Evolutionary conservation across 1,140 invertebrate genomes (phyloP), one percentile per base, ranked within the genome.

Genomic region (Octopus bimaculoides): DNA sequence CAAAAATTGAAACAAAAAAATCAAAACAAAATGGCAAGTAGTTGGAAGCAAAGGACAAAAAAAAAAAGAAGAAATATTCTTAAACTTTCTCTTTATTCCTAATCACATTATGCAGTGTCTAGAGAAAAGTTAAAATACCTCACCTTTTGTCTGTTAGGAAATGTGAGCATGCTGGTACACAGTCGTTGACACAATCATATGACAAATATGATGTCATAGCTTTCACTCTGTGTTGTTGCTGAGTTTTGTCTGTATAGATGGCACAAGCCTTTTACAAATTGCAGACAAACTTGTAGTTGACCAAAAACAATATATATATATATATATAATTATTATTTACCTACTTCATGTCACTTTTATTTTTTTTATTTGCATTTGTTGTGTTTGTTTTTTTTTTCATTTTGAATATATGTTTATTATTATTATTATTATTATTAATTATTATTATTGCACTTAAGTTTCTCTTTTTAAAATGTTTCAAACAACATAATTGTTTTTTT

Each of bases 51-150:
- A 41, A 41, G 26, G 26, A 41, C 26, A 41, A 41, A 41, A 41
- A 41, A 41, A 41, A 41, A 41, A 41, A 41, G 3, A 41, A 41
- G 26, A 41, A 41, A 41, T 41, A 41, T 41, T 41, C 26, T 41
- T 41, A 41, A 41, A 41, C 26, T 41, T 41, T 41, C 26, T 41
- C 26, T 41, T 41, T 41, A 41, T 41, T 41, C 26, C 26, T 41
- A 41, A 41, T 41, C 26, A 41, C 26, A 41, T 41, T 41, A 71
- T n/a, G 66, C 66, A 9, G 66, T 71, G 66, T 71, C 66, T 71
- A 71, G 66, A 71, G 66, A 71, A 14, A 71, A 12, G 66, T 71
- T 71, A n/a, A n/a, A 71, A 71, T 71, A 71, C 66, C 66, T 71
- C 66, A 71, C 66, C 66, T n/a, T 71, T 71, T 71, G 66, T 71